Percentiles rank a stretch among this genome's conserved stretches.
phyloP scores from a whole-genome alignment of 2,113 vertebrate genomes.

The Herpetotheres cachinnans region DNA sequence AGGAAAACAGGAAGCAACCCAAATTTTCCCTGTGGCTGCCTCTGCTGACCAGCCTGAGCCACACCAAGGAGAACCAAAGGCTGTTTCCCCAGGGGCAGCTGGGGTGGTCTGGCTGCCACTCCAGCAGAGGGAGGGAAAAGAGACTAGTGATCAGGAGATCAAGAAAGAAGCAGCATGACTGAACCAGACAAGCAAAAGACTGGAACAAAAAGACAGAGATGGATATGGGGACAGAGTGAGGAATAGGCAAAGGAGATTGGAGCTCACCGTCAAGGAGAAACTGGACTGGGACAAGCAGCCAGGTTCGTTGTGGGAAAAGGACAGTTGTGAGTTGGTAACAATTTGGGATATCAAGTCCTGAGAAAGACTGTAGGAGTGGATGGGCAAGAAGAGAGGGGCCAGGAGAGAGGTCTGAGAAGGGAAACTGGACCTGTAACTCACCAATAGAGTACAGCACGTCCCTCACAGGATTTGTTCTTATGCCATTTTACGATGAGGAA shows the following conservation, averaged over 20 bases:
- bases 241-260: background rate
- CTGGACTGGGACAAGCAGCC: background rate
- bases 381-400: background rate
- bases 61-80: rapidly evolving
- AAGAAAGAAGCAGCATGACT: background rate
- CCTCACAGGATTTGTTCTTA: background rate
- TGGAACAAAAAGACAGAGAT: background rate
- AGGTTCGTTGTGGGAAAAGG: background rate
- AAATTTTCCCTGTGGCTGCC: background rate
- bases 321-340: background rate
- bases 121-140: background rate
- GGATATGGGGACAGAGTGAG: background rate
- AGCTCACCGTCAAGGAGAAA: background rate
- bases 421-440: background rate
- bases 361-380: background rate
- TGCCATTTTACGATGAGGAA: background rate
- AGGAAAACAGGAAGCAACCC: background rate
- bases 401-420: background rate
- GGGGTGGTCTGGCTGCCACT: background rate
- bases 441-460: background rate
- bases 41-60: background rate
- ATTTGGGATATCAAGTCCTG: background rate
- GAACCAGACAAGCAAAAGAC: background rate
- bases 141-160: background rate
- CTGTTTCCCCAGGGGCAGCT: background rate